Conservation (phyloP, 2,888 invertebrate species). For the Eumerus sabulonum region DNA sequence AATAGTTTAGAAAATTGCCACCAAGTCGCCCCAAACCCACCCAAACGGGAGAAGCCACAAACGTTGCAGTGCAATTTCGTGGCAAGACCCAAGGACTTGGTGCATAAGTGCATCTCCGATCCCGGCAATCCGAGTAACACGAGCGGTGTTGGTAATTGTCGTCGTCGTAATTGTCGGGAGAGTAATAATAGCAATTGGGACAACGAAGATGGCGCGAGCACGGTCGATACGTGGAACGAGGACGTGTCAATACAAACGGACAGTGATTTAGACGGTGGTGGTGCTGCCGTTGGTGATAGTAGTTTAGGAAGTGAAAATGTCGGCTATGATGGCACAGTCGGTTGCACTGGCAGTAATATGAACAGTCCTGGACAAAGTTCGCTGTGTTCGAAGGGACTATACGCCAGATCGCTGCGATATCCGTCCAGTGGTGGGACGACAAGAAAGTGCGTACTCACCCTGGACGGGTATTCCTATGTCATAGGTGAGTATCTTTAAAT, state of each 20-base stretch:
- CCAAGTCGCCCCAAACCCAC: background rate
- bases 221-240: constrained; percentile 58
- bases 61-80: constrained; percentile 69
- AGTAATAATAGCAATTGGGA: constrained; percentile 35
- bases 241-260: constrained; percentile 72
- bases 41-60: constrained; percentile 74
- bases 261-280: constrained; percentile 68
- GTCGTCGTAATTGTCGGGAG: background rate
- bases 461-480: constrained; percentile 92
- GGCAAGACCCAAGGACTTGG: constrained; percentile 82
- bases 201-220: constrained; percentile 52
- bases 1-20: constrained; percentile 38
- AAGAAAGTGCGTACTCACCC: constrained; percentile 89
- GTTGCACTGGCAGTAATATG: constrained; percentile 72
- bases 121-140: constrained; percentile 78
- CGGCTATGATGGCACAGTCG: constrained; percentile 61
- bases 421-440: constrained; percentile 81
- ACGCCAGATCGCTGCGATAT: constrained; percentile 75
- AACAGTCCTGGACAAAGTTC: constrained; percentile 73
- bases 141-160: constrained; percentile 15
- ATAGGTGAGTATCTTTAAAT: constrained; percentile 84
- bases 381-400: constrained; percentile 71
- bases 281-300: constrained; percentile 64
- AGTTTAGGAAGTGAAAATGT: constrained; percentile 56
- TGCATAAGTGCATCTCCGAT: constrained; percentile 85